Evolutionary conservation across 2,797 vertebrate genomes (phyloP).

Genomic region (Threskiornis aethiopicus): DNA sequence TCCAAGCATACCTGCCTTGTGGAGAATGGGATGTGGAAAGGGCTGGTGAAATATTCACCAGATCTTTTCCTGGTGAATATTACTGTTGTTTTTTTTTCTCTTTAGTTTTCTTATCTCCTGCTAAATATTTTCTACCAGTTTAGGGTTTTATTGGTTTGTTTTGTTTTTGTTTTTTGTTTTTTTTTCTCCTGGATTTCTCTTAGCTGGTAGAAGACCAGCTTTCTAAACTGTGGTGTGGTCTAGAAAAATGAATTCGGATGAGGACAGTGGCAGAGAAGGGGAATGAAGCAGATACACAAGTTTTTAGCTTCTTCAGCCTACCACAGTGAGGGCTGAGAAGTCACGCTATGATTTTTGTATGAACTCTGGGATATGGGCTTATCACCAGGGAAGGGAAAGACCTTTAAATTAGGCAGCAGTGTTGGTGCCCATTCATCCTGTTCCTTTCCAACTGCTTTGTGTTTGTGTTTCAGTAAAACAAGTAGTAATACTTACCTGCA

Average conservation of each 20-base stretch:
- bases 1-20: not conserved
- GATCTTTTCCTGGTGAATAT: not conserved
- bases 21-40: accelerated
- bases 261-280: not conserved
- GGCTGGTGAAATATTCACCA: not conserved
- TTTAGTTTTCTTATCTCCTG: not conserved
- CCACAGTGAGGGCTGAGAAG: not conserved
- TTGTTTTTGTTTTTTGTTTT: accelerated
- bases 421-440: accelerated
- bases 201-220: not conserved
- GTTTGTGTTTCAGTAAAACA: not conserved
- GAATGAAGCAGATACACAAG: not conserved
- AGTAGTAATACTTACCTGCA: not conserved
- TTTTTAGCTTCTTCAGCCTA: not conserved
- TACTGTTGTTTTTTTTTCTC: accelerated
- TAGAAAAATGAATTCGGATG: not conserved
- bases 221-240: not conserved
- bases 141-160: too few relatives aligned
- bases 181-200: not conserved
- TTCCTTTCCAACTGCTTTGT: not conserved
- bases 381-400: not conserved
- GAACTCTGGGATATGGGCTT: not conserved
- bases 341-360: not conserved
- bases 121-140: not conserved
- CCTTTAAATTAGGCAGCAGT: not conserved